Base-by-base conservation (phyloP, 2,113 vertebrate genomes). In the Nycticebus coucang region DNA sequence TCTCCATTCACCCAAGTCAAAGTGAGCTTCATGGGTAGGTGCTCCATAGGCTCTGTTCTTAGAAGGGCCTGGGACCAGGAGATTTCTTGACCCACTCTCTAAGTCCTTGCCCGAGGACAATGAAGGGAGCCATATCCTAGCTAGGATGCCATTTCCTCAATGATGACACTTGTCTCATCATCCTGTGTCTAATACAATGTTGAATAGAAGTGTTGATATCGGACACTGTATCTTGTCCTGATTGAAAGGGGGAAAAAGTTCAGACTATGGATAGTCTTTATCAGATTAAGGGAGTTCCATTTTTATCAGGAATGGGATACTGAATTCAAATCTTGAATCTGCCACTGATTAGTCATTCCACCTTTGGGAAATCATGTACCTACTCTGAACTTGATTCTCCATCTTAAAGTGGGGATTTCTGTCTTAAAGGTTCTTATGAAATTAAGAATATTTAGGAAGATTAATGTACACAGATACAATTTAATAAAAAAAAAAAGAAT, bases 381-480 rank as follows among this genome's bases (percentile, higher is more conserved):
- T 93, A 87, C 30, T 64, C 37, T 87, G 60, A 71, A 50, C 37
- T 35, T 78, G 19, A 83, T 87, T 87, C 60, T 90, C 53, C 30
- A 60, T 87, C 59, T 91, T 71, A 79, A 90, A 17, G 55, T 78
- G 77, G 28, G 18, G 62, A 87, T 90, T 83, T 78, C 30, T 83
- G 68, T 55, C 22, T 53, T 93, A 62, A 59, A 66, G 22, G 60
- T 75, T 60, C 45, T 89, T 50, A 53, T 59, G 91, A 82, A 41
- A 75, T 35, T 69, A 60, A 94, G 66, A 57, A 50, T 66, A 53
- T 66, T 89, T 92, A 80, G 75, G 60, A 89, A 78, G 71, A 88
- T 41, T 41, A 41, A 41, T 41, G 5, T 41, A 41, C 41, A 41
- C 41, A 41, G 41, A 3, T 41, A 41, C 41, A 5, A 41, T 41